Evolutionary conservation across 2,113 vertebrate genomes (phyloP).

Genomic region (Pelodiscus sinensis): DNA sequence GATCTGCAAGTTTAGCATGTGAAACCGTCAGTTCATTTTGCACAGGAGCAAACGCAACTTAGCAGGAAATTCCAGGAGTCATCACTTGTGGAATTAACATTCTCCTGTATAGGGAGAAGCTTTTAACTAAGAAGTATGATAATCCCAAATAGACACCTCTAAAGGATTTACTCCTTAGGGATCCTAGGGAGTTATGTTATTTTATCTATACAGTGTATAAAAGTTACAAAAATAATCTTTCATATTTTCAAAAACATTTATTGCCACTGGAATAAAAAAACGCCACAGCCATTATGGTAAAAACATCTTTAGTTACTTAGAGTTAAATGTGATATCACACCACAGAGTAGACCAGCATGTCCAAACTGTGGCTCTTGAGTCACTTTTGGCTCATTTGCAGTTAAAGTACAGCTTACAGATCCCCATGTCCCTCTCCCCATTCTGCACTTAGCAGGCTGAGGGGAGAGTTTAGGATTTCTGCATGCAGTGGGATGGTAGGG

Average conservation of each 20-base stretch:
- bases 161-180: not conserved
- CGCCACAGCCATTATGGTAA: not conserved
- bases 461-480: too few species aligned
- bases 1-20: not conserved
- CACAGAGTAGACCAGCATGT: not conserved
- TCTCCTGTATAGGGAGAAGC: not conserved
- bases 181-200: not conserved
- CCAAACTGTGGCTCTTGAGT: too few species aligned
- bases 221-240: not conserved
- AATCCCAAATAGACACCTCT: not conserved
- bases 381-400: too few species aligned
- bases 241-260: not conserved
- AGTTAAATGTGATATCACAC: not conserved
- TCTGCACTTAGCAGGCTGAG: too few species aligned
- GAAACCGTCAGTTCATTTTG: not conserved
- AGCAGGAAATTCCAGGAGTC: not conserved
- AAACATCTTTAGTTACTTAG: not conserved
- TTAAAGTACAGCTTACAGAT: too few species aligned
- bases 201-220: not conserved
- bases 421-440: too few species aligned
- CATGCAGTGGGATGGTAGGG: too few species aligned
- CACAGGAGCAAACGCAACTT: not conserved
- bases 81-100: not conserved
- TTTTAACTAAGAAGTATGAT: accelerated
- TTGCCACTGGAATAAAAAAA: not conserved